Evolutionary conservation across 1,140 invertebrate genomes (phyloP).

Genomic region (Glomeris maerens): DNA sequence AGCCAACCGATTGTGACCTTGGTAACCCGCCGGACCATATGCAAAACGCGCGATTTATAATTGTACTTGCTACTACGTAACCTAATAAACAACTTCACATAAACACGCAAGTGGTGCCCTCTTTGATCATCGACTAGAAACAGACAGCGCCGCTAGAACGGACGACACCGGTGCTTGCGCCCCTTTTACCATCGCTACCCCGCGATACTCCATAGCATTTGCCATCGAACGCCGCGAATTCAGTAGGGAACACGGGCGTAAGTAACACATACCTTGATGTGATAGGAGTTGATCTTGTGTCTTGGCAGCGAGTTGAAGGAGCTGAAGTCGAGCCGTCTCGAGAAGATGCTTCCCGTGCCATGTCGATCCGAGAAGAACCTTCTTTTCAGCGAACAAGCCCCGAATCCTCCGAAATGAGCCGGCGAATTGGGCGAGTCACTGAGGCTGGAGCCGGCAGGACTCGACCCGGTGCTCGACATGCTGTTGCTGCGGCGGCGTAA

Average conservation of each 20-base stretch:
- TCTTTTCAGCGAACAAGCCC: slow-evolving; percentile 52
- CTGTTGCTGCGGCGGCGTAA: slow-evolving; percentile 40
- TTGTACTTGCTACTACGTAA: too few species aligned
- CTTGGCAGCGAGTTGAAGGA: slow-evolving; percentile 85
- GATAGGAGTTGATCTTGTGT: slow-evolving; percentile 94
- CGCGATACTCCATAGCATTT: too few species aligned
- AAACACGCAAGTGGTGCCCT: too few species aligned
- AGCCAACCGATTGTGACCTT: too few species aligned
- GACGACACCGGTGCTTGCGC: too few species aligned
- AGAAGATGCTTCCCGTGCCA: slow-evolving; percentile 70
- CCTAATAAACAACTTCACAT: too few species aligned
- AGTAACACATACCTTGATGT: slow-evolving; percentile 76
- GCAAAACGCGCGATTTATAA: too few species aligned
- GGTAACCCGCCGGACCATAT: too few species aligned
- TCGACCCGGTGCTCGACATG: slow-evolving; percentile 47
- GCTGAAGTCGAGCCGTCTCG: slow-evolving; percentile 77
- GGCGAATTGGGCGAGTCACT: slow-evolving; percentile 47
- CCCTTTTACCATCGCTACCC: too few species aligned
- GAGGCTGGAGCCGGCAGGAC: slow-evolving; percentile 42
- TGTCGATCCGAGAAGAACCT: slow-evolving; percentile 63
- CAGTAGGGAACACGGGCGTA: neutral
- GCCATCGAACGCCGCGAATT: too few species aligned
- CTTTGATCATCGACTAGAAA: too few species aligned
- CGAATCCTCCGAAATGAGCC: slow-evolving; percentile 36
- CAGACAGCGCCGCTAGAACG: too few species aligned